Conservation (phyloP, 2,797 vertebrate species). For the Oreonectes daqikongensis region DNA sequence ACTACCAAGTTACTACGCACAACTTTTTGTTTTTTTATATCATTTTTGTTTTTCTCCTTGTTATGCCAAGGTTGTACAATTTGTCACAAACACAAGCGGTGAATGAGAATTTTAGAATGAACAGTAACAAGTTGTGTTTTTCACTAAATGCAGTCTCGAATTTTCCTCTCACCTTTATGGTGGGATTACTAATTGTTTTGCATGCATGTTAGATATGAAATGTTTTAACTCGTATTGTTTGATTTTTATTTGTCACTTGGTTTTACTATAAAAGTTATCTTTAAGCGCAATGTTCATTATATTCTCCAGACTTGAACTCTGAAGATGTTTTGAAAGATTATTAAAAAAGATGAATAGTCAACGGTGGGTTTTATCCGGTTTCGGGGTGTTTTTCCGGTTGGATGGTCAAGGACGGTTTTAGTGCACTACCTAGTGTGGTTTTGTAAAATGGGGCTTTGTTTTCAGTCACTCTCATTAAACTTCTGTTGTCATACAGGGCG, state of each 20-base stretch:
- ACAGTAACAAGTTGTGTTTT: background rate
- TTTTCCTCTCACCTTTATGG: background rate
- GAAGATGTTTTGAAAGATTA: conserved; percentile 11
- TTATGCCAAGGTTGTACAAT: conserved; percentile 57
- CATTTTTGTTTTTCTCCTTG: conserved; percentile 29
- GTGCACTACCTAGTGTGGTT: conserved; percentile 47
- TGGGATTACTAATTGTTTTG: conserved; percentile 44
- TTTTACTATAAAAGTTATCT: conserved; percentile 35
- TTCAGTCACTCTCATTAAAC: conserved; percentile 21
- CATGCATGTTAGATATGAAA: conserved; percentile 54
- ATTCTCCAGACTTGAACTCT: conserved; percentile 23
- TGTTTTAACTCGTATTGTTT: conserved; percentile 51
- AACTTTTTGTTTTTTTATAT: conserved; percentile 56
- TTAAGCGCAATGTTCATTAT: conserved; percentile 30
- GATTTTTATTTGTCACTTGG: conserved; percentile 36
- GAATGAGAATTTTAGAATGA: conserved; percentile 1
- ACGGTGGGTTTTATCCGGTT: conserved; percentile 27
- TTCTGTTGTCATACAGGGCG: background rate
- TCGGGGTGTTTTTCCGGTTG: conserved; percentile 5
- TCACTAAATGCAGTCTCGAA: conserved; percentile 1
- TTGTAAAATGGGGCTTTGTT: conserved; percentile 31
- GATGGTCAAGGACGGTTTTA: conserved; percentile 30
- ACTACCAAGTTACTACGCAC: conserved; percentile 73
- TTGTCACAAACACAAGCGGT: conserved; percentile 59
- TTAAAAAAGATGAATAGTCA: conserved; percentile 5